These are phyloP conservation scores for Silurus asotus DNA, from an alignment of 2,113 vertebrate genomes.

Conservation along the genomic window DNA sequence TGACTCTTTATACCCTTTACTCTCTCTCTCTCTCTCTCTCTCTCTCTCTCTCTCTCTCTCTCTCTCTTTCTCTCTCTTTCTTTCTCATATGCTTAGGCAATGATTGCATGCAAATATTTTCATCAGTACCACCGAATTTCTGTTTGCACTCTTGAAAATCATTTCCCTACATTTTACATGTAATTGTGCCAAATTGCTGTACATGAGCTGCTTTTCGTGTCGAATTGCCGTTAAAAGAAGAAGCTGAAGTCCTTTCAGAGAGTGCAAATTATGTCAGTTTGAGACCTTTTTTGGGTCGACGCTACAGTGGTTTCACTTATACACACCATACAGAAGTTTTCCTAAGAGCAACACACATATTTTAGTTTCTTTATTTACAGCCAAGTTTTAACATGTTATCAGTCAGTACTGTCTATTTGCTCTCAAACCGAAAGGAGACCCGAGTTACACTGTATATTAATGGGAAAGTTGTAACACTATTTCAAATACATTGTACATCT, in stretches of 20 bases:
- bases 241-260: neutral
- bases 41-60: constrained; percentile 33
- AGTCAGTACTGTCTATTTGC: neutral
- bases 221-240: neutral
- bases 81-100: constrained; percentile 11
- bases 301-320: neutral
- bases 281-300: neutral
- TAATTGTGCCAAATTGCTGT: neutral
- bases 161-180: neutral
- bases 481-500: neutral
- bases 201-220: neutral
- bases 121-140: neutral
- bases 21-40: constrained; percentile 35
- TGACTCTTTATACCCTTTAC: constrained; percentile 23
- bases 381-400: neutral
- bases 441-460: neutral
- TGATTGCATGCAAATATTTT: constrained; percentile 1
- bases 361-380: neutral
- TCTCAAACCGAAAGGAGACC: too few species aligned
- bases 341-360: neutral
- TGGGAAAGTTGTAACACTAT: too few species aligned
- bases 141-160: neutral
- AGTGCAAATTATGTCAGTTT: neutral
- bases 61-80: constrained; percentile 46
- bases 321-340: neutral